Conservation (phyloP, 2,797 vertebrate species). For the Argentina silus region DNA sequence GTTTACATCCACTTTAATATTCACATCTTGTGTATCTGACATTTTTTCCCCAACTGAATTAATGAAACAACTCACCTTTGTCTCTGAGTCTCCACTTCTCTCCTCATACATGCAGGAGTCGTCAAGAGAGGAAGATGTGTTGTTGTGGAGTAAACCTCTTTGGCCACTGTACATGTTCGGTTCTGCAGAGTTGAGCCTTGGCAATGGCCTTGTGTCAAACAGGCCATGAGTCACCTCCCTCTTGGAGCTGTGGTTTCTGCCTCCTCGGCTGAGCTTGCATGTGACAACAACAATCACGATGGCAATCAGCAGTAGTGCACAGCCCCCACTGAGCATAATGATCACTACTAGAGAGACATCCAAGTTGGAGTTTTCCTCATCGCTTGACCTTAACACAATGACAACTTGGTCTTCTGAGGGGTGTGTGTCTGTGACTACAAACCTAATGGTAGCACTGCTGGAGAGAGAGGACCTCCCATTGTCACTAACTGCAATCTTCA, state of each 20-base stretch:
- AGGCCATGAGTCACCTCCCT: conserved; percentile 54
- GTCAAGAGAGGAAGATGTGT: conserved; percentile 59
- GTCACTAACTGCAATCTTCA: conserved; percentile 70
- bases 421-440: conserved; percentile 64
- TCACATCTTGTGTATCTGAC: too few species aligned
- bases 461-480: conserved; percentile 60
- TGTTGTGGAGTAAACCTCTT: conserved; percentile 61
- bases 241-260: conserved; percentile 55
- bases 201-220: conserved; percentile 63
- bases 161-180: conserved; percentile 68
- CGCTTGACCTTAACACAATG: conserved; percentile 58
- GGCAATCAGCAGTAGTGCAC: conserved; percentile 72
- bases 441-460: conserved; percentile 61
- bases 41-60: too few species aligned
- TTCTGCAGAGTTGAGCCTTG: conserved; percentile 54
- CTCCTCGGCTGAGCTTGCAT: conserved; percentile 61
- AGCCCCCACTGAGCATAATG: conserved; percentile 68
- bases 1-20: too few species aligned
- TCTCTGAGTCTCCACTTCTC: conserved; percentile 69
- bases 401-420: conserved; percentile 73
- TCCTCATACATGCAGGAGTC: conserved; percentile 64
- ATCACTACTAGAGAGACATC: conserved; percentile 70
- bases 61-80: conserved; percentile 70
- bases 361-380: conserved; percentile 37
- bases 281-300: conserved; percentile 69